Evolutionary conservation across 1,140 invertebrate species (phyloP), one percentile per base, ranked within the genome.

Genomic region (Drosophila grimshawi): DNA sequence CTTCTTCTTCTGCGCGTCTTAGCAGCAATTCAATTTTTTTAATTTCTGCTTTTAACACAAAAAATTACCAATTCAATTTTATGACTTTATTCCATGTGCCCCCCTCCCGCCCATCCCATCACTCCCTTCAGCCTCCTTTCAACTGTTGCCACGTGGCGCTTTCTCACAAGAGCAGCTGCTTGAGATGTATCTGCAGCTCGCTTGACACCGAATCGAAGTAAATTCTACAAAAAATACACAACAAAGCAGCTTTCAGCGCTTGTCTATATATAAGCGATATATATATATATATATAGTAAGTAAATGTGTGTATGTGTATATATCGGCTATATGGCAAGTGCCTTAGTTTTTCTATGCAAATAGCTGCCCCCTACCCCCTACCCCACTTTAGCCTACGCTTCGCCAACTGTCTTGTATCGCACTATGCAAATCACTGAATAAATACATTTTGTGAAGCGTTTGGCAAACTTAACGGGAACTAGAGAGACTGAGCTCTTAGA

Each of bases 61-160:
- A 89, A 86, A 88, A 88, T 88, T 88, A 89, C 85, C 85, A 88
- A 88, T 88, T 88, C 85, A 88, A 88, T 88, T 88, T 88, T 78
- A 88, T 89, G 85, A 88, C 85, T 88, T 85, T 83, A 88, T 88
- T 80, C 62, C 39, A 52, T 53, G 51, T 35, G 7, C 37, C 48
- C 64, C 30, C 57, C 1, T 0, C 30, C 2, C 51, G 7, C 29
- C 30, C 41, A n/a, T 10, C 39, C n/a, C n/a, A n/a, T 43, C n/a
- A n/a, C n/a, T 43, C 39, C n/a, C n/a, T 35, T 39, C 27, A 43
- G 29, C 37, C 35, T 46, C 41, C 43, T 43, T 19, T 19, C 19
- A 19, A 19, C 19, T 19, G 19, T 19, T 27, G 78, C 81, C 81
- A 85, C 77, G 81, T 85, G 77, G 81, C 68, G 39, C 45, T 59